Conservation (phyloP, 1,140 invertebrate genomes). For the Drosophila pandora region DNA sequence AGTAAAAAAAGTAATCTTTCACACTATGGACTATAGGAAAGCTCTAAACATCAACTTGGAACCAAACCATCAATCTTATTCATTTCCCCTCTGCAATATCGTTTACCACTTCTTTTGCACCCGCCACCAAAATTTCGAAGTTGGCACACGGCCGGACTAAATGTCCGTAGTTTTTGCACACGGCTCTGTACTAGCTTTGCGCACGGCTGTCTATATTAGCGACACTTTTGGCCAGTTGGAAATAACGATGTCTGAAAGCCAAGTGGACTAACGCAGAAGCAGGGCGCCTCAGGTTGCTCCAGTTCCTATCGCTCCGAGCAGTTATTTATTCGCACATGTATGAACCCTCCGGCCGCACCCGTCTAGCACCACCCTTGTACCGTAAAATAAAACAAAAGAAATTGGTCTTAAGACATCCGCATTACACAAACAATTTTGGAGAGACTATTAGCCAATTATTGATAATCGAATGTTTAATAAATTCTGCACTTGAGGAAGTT, state of each 20-base stretch:
- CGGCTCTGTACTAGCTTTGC: slow-evolving; percentile 55
- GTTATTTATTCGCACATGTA: slow-evolving; percentile 7
- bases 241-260: slow-evolving; percentile 67
- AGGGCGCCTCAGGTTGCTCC: slow-evolving; percentile 30
- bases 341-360: slow-evolving; percentile 5
- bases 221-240: slow-evolving; percentile 57
- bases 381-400: slow-evolving; percentile 49
- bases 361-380: background rate
- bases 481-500: slow-evolving; percentile 25
- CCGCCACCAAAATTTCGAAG: slow-evolving; percentile 58
- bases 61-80: slow-evolving; percentile 51
- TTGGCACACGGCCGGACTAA: slow-evolving; percentile 58
- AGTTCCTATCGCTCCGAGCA: slow-evolving; percentile 59
- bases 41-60: slow-evolving; percentile 40
- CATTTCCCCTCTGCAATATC: slow-evolving; percentile 49
- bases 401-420: slow-evolving; percentile 17
- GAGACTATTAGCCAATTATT: slow-evolving; percentile 29
- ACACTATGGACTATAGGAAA: slow-evolving; percentile 12
- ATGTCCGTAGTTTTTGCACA: slow-evolving; percentile 74
- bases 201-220: slow-evolving; percentile 43
- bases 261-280: slow-evolving; percentile 63
- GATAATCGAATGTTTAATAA: slow-evolving; percentile 61
- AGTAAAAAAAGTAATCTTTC: background rate
- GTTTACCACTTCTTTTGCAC: slow-evolving; percentile 51
- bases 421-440: slow-evolving; percentile 37